These are phyloP conservation scores for Sardinella longiceps DNA, from an alignment of 2,797 vertebrate species.

Conservation along the genomic window DNA sequence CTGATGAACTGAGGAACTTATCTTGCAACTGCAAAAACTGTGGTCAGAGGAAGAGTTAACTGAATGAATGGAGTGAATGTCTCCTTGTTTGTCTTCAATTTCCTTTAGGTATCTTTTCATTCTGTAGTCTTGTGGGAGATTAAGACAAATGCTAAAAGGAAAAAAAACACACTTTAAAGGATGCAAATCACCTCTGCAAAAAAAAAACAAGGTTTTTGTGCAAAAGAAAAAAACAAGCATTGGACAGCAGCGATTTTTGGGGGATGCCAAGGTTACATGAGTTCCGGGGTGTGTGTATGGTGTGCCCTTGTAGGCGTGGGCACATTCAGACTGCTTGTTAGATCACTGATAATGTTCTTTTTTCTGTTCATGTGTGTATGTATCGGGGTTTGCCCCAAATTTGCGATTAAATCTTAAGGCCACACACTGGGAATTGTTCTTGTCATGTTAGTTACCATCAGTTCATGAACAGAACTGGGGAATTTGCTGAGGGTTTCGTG, in stretches of 20 bases:
- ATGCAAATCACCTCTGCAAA: conserved; percentile 30
- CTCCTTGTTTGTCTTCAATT: conserved; percentile 48
- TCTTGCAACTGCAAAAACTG: conserved; percentile 44
- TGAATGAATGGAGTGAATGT: conserved; percentile 35
- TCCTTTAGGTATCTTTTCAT: conserved; percentile 53
- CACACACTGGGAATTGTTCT: conserved; percentile 11
- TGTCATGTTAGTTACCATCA: not conserved
- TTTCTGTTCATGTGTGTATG: conserved; percentile 48
- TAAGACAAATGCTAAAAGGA: conserved; percentile 34
- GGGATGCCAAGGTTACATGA: conserved; percentile 29
- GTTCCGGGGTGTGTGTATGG: conserved; percentile 19
- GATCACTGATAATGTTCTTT: conserved; percentile 43
- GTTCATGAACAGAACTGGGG: not conserved
- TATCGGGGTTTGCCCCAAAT: conserved; percentile 37
- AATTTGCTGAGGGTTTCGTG: not conserved
- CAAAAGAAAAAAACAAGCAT: not conserved
- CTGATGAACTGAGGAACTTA: conserved; percentile 13
- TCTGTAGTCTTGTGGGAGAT: conserved; percentile 70
- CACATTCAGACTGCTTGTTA: conserved; percentile 44
- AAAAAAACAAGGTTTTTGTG: conserved; percentile 23
- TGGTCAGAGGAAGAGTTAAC: conserved; percentile 49
- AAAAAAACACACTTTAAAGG: conserved; percentile 47
- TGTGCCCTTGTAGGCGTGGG: conserved; percentile 13
- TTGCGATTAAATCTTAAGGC: conserved; percentile 50
- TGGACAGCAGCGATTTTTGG: conserved; percentile 6